Evolutionary conservation across 2,797 vertebrate species (phyloP), one percentile per base, ranked within the genome.

Genomic region (Scolopax bukidnonensis): DNA sequence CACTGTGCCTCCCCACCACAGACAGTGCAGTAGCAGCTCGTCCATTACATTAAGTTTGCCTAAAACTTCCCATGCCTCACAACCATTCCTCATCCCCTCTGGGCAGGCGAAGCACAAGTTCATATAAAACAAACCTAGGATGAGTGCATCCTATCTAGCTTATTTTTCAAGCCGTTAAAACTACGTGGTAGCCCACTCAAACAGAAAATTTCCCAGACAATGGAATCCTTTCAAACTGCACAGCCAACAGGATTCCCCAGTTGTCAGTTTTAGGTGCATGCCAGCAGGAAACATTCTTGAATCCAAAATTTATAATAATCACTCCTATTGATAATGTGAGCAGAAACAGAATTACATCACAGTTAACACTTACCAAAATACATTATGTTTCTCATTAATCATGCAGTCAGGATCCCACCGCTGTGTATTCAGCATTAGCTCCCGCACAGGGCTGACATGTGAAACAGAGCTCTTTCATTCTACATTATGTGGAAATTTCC

Each of bases 351-450:
- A 97, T 95, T 75, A 82, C 97, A 96, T 95, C 87, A 82, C 50
- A 43, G 93, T 75, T 80, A 95, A 87, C 97, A 99, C 99, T 99
- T 98, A 99, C 99, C 99, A 97, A 99, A 99, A 98, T 99, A 99
- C 99, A 99, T 99, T 98, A 98, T 99, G 98, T 98, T 98, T 98
- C 99, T 99, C 97, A 98, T 98, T 98, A 98, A 98, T 98, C 98
- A 98, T 95, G 97, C 98, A 98, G 97, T 97, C 97, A 98, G 97
- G 98, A 98, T 98, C 98, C 98, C 97, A 96, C 97, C 98, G 98
- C 98, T 98, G 97, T 97, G 97, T 98, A 97, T 97, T 98, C 97
- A 98, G 98, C 96, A 98, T 98, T 98, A 96, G 98, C 98, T 98
- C 98, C 98, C 97, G 97, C 97, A 84, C 97, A 70, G 96, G 97